A percentile compares a stretch with the other conserved stretches of the same genome.
These are phyloP conservation scores for Merluccius polli DNA, from an alignment of 2,797 vertebrate genomes.

Conservation along the genomic window DNA sequence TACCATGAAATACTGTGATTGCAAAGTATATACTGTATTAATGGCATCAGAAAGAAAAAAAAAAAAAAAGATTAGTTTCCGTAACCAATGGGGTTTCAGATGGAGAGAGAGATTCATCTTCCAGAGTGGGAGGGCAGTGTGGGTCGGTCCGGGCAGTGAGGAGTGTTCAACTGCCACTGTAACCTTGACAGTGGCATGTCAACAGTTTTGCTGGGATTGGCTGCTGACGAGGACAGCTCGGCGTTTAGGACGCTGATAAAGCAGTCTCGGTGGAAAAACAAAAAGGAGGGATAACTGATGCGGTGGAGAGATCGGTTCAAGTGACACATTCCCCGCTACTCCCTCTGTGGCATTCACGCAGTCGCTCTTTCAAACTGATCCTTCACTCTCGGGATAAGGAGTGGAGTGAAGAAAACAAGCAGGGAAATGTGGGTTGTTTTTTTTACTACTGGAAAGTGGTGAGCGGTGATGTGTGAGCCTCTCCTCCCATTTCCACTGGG, in stretches of 20 bases:
- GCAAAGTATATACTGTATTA: constrained; percentile 39
- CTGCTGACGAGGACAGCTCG: background rate
- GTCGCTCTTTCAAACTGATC: background rate
- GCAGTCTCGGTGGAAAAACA: background rate
- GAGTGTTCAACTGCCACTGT: background rate
- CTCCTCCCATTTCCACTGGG: background rate
- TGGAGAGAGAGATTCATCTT: background rate
- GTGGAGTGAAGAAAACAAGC: background rate
- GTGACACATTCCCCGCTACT: background rate
- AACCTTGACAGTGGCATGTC: background rate
- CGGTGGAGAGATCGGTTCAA: background rate
- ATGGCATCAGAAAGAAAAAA: constrained; percentile 3
- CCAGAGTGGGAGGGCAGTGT: background rate
- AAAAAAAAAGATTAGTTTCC: background rate
- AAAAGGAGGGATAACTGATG: background rate
- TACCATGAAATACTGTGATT: constrained; percentile 63
- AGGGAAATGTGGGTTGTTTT: background rate
- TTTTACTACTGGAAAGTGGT: background rate
- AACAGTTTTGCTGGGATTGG: background rate
- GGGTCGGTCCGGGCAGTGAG: background rate
- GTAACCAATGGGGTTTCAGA: background rate
- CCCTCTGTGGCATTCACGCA: background rate
- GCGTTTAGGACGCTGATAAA: background rate
- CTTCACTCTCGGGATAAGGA: background rate
- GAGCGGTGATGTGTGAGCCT: too few species aligned